Conservation (phyloP, 2,888 invertebrate species). For the Athripsodes cinereus region DNA sequence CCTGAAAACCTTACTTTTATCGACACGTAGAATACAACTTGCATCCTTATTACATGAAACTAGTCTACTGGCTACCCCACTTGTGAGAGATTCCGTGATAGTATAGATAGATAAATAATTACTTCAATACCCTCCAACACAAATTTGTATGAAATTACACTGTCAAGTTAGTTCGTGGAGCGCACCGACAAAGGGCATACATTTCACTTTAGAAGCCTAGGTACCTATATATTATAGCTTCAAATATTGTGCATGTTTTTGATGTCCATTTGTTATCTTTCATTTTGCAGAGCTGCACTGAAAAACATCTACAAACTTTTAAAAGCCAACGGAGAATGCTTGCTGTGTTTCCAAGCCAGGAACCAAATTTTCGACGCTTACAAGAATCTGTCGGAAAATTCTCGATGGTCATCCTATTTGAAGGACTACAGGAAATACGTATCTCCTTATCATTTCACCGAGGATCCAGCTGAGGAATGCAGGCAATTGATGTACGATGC, state of each 20-base stretch:
- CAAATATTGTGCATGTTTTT: too few relatives aligned
- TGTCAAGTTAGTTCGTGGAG: too few relatives aligned
- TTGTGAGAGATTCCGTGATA: too few relatives aligned
- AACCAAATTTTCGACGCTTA: constrained; percentile 67
- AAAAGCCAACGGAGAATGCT: constrained; percentile 60
- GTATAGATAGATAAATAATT: too few relatives aligned
- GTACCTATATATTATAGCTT: too few relatives aligned
- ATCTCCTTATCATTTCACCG: constrained; percentile 60
- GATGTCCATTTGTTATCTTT: background rate
- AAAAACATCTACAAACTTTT: constrained; percentile 60
- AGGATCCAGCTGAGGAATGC: constrained; percentile 53
- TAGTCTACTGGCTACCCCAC: too few relatives aligned
- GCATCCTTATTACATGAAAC: too few relatives aligned
- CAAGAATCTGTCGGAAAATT: constrained; percentile 49
- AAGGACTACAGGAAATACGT: constrained; percentile 58
- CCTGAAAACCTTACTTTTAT: too few relatives aligned
- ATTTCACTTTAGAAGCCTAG: background rate
- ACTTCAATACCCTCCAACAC: too few relatives aligned
- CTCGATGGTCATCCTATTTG: constrained; percentile 60
- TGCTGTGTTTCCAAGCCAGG: constrained; percentile 62
- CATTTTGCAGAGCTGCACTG: constrained; percentile 49
- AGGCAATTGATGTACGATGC: constrained; percentile 48
- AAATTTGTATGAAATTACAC: too few relatives aligned
- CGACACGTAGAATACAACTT: too few relatives aligned
- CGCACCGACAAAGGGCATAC: background rate